Percentiles rank a stretch among this genome's conserved stretches.
Evolutionary conservation across 2,888 invertebrate genomes (phyloP).

Genomic region (Chrysodeixis includens): DNA sequence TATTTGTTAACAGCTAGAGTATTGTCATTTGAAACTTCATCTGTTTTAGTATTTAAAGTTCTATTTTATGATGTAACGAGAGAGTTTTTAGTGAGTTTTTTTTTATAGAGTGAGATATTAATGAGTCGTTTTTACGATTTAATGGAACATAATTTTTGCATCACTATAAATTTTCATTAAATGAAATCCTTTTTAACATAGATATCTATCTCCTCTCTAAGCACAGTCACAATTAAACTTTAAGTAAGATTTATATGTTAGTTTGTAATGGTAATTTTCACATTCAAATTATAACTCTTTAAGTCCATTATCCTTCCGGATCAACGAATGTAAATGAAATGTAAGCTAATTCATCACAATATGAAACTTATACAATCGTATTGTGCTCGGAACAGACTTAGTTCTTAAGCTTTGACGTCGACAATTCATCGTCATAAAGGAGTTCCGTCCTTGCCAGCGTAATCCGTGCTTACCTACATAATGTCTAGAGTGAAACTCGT

Average conservation of each 20-base stretch:
- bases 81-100: too few relatives aligned
- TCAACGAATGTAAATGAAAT: constrained; percentile 5
- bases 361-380: constrained; percentile 51
- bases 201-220: too few relatives aligned
- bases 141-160: too few relatives aligned
- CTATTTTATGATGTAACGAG: too few relatives aligned
- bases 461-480: constrained; percentile 54
- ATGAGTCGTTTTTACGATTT: too few relatives aligned
- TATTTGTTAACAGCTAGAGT: constrained; percentile 64
- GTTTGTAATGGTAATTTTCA: constrained; percentile 10
- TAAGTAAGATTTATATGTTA: neutral
- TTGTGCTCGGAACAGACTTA: constrained; percentile 43
- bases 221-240: too few relatives aligned
- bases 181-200: too few relatives aligned
- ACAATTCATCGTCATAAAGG: constrained; percentile 53
- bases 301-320: constrained; percentile 37
- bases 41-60: neutral
- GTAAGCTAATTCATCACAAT: constrained; percentile 46
- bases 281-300: constrained; percentile 39
- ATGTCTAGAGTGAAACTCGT: constrained; percentile 55
- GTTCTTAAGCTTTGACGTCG: constrained; percentile 44
- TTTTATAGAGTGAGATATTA: too few relatives aligned
- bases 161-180: too few relatives aligned
- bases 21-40: neutral
- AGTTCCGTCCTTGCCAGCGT: constrained; percentile 44